Evolutionary conservation across 2,888 invertebrate species (phyloP).

Genomic region (Agriotes lineatus): DNA sequence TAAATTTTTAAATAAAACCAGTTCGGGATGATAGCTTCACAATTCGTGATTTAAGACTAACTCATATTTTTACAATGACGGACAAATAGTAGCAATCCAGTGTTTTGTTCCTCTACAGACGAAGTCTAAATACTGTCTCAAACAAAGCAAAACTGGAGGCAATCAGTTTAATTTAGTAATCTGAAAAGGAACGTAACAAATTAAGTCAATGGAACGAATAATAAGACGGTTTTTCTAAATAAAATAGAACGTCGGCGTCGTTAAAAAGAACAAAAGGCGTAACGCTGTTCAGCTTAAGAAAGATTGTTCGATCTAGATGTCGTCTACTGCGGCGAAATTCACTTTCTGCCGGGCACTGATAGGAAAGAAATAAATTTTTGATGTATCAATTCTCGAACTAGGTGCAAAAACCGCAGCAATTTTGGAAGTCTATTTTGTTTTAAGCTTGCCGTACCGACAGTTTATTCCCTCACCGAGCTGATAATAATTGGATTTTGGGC

Average conservation of each 20-base stretch:
- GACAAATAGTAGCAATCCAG: too few species aligned
- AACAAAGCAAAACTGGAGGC: too few species aligned
- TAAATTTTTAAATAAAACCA: too few species aligned
- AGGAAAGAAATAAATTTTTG: constrained; percentile 7
- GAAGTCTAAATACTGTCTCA: too few species aligned
- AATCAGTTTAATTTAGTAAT: too few species aligned
- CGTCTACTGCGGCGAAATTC: background rate
- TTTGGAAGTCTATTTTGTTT: background rate
- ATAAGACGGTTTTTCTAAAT: background rate
- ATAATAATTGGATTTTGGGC: background rate
- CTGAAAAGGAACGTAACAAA: too few species aligned
- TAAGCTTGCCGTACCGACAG: background rate
- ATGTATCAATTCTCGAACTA: background rate
- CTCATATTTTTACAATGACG: too few species aligned
- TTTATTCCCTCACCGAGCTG: background rate
- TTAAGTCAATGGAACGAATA: background rate
- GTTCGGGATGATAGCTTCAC: too few species aligned
- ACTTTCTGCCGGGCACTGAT: background rate
- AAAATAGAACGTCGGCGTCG: background rate
- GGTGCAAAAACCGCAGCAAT: background rate
- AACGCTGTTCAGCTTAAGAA: background rate
- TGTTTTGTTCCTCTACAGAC: too few species aligned
- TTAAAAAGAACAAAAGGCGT: background rate
- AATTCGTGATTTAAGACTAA: too few species aligned
- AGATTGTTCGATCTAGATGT: constrained; percentile 8